Evolutionary conservation across 1,140 invertebrate species (phyloP).

Genomic region (Eciton burchellii): DNA sequence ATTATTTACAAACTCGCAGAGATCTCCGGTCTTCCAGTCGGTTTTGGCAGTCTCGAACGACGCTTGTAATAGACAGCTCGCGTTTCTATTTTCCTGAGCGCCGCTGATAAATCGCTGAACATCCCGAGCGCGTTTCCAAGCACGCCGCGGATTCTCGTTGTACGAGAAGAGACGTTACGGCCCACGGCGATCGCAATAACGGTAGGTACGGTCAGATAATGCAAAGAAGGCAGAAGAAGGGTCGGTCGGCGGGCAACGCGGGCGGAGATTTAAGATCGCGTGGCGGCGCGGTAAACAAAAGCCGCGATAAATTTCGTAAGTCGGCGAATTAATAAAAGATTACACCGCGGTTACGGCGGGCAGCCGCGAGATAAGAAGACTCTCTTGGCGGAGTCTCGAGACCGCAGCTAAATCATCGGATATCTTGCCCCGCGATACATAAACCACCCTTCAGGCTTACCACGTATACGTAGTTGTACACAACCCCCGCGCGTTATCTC

Average conservation of each 20-base stretch:
- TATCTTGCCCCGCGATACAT: conserved; percentile 85
- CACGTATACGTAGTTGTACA: conserved; percentile 76
- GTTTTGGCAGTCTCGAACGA: background rate
- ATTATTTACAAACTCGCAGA: no score
- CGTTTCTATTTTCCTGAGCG: background rate
- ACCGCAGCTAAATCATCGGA: conserved; percentile 85
- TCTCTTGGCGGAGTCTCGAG: conserved; percentile 77
- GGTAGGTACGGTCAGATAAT: conserved; percentile 73
- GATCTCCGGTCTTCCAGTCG: background rate
- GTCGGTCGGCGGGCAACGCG: conserved; percentile 67
- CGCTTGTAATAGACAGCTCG: background rate
- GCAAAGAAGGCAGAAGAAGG: conserved; percentile 70
- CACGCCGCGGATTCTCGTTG: background rate
- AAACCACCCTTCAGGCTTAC: conserved; percentile 85
- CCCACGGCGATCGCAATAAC: conserved; percentile 13
- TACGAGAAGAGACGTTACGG: background rate
- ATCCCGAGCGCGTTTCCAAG: background rate
- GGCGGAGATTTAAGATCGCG: conserved; percentile 81
- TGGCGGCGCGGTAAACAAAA: conserved; percentile 83
- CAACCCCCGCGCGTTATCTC: conserved; percentile 62
- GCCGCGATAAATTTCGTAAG: conserved; percentile 85
- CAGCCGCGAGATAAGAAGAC: conserved; percentile 82
- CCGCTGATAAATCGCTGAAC: conserved; percentile 6
- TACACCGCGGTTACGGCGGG: conserved; percentile 83
- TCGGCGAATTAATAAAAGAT: conserved; percentile 86